Conservation (phyloP, 1,140 invertebrate genomes). For the Neodiprion lecontei region DNA sequence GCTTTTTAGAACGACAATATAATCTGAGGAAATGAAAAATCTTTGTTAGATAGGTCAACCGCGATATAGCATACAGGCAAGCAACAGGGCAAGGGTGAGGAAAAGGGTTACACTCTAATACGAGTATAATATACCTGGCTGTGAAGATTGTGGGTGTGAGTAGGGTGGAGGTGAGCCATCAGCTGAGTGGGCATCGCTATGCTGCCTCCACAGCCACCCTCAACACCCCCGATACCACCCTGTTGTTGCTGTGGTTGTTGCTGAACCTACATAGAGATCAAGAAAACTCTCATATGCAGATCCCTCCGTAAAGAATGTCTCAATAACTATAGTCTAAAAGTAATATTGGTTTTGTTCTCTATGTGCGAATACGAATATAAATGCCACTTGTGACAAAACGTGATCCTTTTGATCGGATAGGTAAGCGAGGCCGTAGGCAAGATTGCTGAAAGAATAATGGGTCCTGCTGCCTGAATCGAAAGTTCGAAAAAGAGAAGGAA, state of each 20-base stretch:
- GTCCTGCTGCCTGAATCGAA: too few species aligned
- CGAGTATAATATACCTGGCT: conserved; percentile 41
- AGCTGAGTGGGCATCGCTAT: conserved; percentile 52
- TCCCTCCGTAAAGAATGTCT: conserved; percentile 25
- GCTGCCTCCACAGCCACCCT: conserved; percentile 42
- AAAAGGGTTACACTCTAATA: background rate
- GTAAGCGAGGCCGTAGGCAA: too few species aligned
- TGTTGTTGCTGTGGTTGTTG: conserved; percentile 57
- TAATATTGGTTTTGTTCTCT: too few species aligned
- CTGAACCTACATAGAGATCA: conserved; percentile 50
- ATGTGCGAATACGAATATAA: too few species aligned
- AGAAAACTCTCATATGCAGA: conserved; percentile 4
- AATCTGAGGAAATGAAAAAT: too few species aligned
- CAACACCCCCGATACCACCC: conserved; percentile 36
- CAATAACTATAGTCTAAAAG: conserved; percentile 43
- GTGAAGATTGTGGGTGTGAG: conserved; percentile 49
- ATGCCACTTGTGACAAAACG: too few species aligned
- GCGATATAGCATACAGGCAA: background rate
- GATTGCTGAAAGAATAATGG: too few species aligned
- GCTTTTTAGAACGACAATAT: too few species aligned
- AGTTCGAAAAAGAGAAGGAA: too few species aligned
- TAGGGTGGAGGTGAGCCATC: conserved; percentile 57
- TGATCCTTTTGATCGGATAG: too few species aligned
- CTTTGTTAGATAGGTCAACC: too few species aligned
- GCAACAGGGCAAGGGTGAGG: conserved; percentile 1